A percentile compares a stretch with the other conserved stretches of the same genome.
These are phyloP conservation scores for Orthosia gracilis DNA, from an alignment of 2,888 invertebrate genomes.

Conservation along the genomic window DNA sequence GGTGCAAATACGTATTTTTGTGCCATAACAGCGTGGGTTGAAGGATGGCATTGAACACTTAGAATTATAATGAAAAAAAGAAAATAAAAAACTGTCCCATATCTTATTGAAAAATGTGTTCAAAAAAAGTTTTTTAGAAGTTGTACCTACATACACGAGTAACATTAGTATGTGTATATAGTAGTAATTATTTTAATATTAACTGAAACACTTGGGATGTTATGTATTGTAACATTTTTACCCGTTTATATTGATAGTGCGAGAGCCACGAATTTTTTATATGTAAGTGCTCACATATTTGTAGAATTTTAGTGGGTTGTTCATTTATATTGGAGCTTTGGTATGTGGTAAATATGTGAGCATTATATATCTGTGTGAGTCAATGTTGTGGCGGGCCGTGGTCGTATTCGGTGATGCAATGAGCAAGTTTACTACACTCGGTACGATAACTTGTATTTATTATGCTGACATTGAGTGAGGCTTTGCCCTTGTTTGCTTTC, in stretches of 20 bases:
- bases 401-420: slow-evolving; percentile 17
- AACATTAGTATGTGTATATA: slow-evolving; percentile 83
- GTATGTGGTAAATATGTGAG: slow-evolving; percentile 61
- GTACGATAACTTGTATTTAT: slow-evolving; percentile 17
- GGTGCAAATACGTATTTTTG: slow-evolving; percentile 76
- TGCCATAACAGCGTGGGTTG: slow-evolving; percentile 79
- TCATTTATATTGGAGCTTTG: slow-evolving; percentile 58
- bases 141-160: slow-evolving; percentile 83
- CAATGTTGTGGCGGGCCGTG: slow-evolving; percentile 39
- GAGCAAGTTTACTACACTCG: not conserved
- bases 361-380: slow-evolving; percentile 60
- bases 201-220: slow-evolving; percentile 69
- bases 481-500: slow-evolving; percentile 31
- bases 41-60: slow-evolving; percentile 73
- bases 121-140: slow-evolving; percentile 86
- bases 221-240: slow-evolving; percentile 73
- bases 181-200: slow-evolving; percentile 74
- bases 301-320: slow-evolving; percentile 55
- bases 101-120: slow-evolving; percentile 90
- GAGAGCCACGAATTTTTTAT: slow-evolving; percentile 66
- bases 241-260: slow-evolving; percentile 67
- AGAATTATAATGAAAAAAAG: slow-evolving; percentile 63
- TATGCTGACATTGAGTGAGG: slow-evolving; percentile 6
- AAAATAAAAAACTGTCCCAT: slow-evolving; percentile 82
- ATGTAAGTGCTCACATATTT: slow-evolving; percentile 67